Evolutionary conservation across 1,140 invertebrate species (phyloP).

Genomic region (Conus ventricosus): DNA sequence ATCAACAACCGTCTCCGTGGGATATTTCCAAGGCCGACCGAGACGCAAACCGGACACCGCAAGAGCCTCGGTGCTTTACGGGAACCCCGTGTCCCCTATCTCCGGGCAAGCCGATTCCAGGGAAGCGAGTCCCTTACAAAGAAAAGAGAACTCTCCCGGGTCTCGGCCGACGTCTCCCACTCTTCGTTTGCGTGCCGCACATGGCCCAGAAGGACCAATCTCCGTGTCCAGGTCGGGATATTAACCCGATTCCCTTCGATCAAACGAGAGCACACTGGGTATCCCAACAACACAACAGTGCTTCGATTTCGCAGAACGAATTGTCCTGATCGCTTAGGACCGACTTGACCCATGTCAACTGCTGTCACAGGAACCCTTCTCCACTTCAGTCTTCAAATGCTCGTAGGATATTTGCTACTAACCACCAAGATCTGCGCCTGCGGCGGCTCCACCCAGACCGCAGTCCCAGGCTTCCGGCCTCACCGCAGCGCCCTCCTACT

Average conservation of each 20-base stretch:
- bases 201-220: neutral
- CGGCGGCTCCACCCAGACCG: neutral
- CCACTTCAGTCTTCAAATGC: constrained; percentile 5
- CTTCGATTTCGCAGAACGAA: constrained; percentile 1
- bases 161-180: constrained; percentile 83
- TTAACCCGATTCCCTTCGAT: constrained; percentile 10
- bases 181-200: constrained; percentile 77
- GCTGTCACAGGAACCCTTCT: constrained; percentile 9
- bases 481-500: neutral
- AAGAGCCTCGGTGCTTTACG: constrained; percentile 70
- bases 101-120: constrained; percentile 80
- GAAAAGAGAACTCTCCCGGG: constrained; percentile 88
- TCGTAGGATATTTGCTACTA: constrained; percentile 2
- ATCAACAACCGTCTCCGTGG: constrained; percentile 70
- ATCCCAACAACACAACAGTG: neutral
- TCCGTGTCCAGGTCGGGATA: constrained; percentile 30
- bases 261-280: constrained; percentile 7
- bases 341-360: constrained; percentile 8
- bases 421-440: constrained; percentile 8
- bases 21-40: constrained; percentile 86
- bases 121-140: constrained; percentile 80
- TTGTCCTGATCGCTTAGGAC: neutral
- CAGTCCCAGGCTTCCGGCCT: neutral
- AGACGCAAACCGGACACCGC: constrained; percentile 75
- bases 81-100: constrained; percentile 72